Evolutionary conservation across 2,888 invertebrate species (phyloP).

Genomic region (Synanthedon vespiformis): DNA sequence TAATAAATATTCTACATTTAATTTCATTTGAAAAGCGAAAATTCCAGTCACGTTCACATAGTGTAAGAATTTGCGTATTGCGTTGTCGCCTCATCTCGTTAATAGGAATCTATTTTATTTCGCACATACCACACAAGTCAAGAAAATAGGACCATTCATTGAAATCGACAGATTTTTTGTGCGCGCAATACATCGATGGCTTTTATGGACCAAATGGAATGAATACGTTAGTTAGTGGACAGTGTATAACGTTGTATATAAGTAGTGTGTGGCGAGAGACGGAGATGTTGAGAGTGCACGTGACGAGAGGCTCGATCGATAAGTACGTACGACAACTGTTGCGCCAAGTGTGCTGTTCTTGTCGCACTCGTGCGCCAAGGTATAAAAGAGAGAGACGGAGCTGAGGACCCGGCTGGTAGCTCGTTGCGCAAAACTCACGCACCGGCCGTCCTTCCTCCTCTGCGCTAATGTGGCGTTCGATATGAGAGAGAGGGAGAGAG

Average conservation of each 20-base stretch:
- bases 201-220: no score
- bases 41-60: neutral
- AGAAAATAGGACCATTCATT: neutral
- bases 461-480: constrained; percentile 5
- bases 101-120: constrained; percentile 27
- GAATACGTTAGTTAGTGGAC: constrained; percentile 1
- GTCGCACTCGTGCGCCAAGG: constrained; percentile 13
- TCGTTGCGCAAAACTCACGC: constrained; percentile 59
- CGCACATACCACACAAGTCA: constrained; percentile 23
- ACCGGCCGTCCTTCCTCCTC: constrained; percentile 30
- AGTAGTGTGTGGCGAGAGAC: constrained; percentile 11
- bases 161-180: neutral
- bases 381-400: constrained; percentile 20
- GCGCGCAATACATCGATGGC: no score
- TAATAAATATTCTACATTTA: neutral
- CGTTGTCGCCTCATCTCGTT: constrained; percentile 13
- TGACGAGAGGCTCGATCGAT: constrained; percentile 50
- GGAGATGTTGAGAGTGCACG: constrained; percentile 40
- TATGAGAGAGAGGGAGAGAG: constrained; percentile 23
- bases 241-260: constrained; percentile 17
- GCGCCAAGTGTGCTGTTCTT: constrained; percentile 35
- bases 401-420: constrained; percentile 40
- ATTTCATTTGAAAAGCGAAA: neutral
- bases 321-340: constrained; percentile 62
- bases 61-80: constrained; percentile 9